Evolutionary conservation across 2,113 vertebrate species (phyloP).

Genomic region (Poecilia latipinna): DNA sequence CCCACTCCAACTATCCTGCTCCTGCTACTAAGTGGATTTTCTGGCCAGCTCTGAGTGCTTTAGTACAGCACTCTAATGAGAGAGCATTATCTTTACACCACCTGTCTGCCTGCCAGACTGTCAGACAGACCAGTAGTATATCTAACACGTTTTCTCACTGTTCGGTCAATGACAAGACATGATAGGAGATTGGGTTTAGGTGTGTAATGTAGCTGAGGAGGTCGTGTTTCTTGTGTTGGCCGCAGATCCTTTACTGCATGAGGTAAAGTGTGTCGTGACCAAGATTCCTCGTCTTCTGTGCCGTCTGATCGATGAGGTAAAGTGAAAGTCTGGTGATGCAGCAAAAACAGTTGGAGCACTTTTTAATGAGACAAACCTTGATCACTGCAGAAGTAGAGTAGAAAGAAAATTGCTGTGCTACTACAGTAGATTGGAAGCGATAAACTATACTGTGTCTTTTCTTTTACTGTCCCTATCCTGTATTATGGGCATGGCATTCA

Average conservation of each 20-base stretch:
- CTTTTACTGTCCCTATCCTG: too few relatives aligned
- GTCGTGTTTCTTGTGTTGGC: background rate
- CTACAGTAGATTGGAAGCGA: too few relatives aligned
- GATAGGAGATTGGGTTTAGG: slow-evolving; percentile 17
- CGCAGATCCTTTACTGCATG: slow-evolving; percentile 17
- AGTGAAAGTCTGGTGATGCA: background rate
- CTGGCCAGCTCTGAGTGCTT: slow-evolving; percentile 68
- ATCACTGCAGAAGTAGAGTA: background rate
- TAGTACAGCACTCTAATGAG: slow-evolving; percentile 58
- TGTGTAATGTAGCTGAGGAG: slow-evolving; percentile 7
- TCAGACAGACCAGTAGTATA: background rate
- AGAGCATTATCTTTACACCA: slow-evolving; percentile 60
- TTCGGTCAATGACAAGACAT: slow-evolving; percentile 11
- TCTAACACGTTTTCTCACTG: background rate
- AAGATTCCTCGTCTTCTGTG: background rate
- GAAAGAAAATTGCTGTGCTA: too few relatives aligned
- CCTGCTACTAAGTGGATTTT: slow-evolving; percentile 71
- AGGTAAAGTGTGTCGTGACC: background rate
- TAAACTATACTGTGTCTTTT: too few relatives aligned
- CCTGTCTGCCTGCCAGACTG: slow-evolving; percentile 40
- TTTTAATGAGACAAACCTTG: background rate
- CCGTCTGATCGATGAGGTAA: background rate
- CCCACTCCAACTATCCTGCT: slow-evolving; percentile 19
- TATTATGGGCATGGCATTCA: too few relatives aligned
- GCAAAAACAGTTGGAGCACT: background rate